These are phyloP conservation scores for Sminthurides aquaticus DNA, from an alignment of 2,888 invertebrate species.

Conservation along the genomic window DNA sequence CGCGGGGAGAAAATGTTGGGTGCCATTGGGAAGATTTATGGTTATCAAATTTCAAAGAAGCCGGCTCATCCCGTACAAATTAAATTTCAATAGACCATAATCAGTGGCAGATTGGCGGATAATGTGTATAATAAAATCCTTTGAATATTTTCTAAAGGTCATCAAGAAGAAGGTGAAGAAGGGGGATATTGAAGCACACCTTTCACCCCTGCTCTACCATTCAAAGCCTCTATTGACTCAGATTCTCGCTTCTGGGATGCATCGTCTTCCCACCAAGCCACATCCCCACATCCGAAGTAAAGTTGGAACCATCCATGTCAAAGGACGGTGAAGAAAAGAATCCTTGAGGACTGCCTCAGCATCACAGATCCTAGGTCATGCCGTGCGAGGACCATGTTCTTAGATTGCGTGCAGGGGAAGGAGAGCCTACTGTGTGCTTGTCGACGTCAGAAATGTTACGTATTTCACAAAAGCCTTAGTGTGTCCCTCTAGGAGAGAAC, in stretches of 20 bases:
- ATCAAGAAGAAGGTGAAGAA: conserved; percentile 3
- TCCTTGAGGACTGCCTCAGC: no score
- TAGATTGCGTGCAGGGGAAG: not conserved
- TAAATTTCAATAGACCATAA: conserved; percentile 23
- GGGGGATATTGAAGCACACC: not conserved
- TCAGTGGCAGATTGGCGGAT: conserved; percentile 20
- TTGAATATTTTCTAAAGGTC: conserved; percentile 11
- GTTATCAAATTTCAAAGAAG: conserved; percentile 8
- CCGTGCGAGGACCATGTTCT: not conserved
- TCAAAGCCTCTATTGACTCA: not conserved
- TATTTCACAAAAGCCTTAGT: not conserved
- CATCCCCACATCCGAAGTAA: no score
- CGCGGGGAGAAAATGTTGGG: no score
- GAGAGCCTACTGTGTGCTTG: not conserved
- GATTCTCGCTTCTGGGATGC: no score
- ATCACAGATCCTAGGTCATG: not conserved
- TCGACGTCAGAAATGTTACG: not conserved
- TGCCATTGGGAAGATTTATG: not conserved
- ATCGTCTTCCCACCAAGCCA: no score
- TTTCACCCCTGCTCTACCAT: conserved; percentile 2
- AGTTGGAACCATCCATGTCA: no score
- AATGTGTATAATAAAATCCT: conserved; percentile 20
- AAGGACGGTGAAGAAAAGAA: no score
- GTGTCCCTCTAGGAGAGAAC: not conserved
- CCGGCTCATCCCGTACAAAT: conserved; percentile 22